These are phyloP conservation scores for Nebria brevicollis DNA, from an alignment of 2,888 invertebrate species.

Conservation along the genomic window DNA sequence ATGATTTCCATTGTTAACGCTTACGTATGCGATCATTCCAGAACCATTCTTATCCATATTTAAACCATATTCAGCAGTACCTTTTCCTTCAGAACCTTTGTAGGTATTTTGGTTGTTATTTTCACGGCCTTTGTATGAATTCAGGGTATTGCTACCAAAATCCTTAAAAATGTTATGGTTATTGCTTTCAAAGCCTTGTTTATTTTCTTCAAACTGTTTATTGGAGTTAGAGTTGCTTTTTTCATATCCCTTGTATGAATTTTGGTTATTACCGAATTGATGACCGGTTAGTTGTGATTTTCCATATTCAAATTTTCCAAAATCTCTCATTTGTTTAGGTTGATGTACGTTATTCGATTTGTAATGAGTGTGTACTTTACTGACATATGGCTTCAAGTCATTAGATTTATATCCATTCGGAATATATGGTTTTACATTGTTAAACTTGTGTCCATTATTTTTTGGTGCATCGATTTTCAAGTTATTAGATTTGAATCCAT, in stretches of 20 bases:
- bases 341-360: not conserved
- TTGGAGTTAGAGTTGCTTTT: not conserved
- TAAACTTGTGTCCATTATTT: not conserved
- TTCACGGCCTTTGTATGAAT: not conserved
- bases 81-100: not conserved
- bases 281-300: not conserved
- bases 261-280: not conserved
- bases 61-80: not conserved
- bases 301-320: not conserved
- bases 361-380: not conserved
- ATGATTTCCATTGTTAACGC: conserved; percentile 14
- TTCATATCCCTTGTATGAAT: not conserved
- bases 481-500: not conserved
- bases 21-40: not conserved
- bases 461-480: not conserved
- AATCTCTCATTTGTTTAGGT: not conserved
- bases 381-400: not conserved
- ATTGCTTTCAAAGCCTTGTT: too few relatives aligned
- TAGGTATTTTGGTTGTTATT: not conserved
- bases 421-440: not conserved
- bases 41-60: not conserved
- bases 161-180: not conserved
- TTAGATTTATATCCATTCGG: not conserved
- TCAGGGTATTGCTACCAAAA: not conserved
- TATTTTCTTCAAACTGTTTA: not conserved